Conservation (phyloP, 2,888 invertebrate genomes). For the Parnassius mnemosyne region DNA sequence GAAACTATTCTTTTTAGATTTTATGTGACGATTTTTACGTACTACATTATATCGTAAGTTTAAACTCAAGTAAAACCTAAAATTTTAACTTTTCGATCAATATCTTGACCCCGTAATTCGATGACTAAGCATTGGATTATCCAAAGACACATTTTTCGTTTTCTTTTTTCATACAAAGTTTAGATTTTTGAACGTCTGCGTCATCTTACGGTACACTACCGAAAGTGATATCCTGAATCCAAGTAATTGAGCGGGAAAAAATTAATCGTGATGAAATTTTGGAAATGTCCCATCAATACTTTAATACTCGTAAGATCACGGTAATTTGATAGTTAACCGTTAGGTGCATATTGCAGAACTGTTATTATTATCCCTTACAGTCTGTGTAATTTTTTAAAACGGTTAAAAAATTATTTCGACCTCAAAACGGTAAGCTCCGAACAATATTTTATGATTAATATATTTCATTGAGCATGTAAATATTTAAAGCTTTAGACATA, state of each 20-base stretch:
- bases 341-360: slow-evolving; percentile 8
- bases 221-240: slow-evolving; percentile 20
- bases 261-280: slow-evolving; percentile 21
- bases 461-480: slow-evolving; percentile 16
- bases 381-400: not conserved
- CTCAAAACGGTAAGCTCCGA: slow-evolving; percentile 19
- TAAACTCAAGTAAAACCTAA: too few relatives aligned
- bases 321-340: slow-evolving; percentile 26
- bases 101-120: slow-evolving; percentile 19
- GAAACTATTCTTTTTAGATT: too few relatives aligned
- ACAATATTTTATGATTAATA: slow-evolving; percentile 12
- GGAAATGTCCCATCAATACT: slow-evolving; percentile 13
- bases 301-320: slow-evolving; percentile 17
- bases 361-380: slow-evolving; percentile 11
- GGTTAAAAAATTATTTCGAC: slow-evolving; percentile 4
- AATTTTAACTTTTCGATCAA: slow-evolving; percentile 8
- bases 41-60: too few relatives aligned
- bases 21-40: too few relatives aligned
- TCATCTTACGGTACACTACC: slow-evolving; percentile 26
- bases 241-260: slow-evolving; percentile 23
- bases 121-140: slow-evolving; percentile 22
- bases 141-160: slow-evolving; percentile 18
- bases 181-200: slow-evolving; percentile 18
- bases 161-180: slow-evolving; percentile 3
- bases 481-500: slow-evolving; percentile 12